Evolutionary conservation across 2,797 vertebrate genomes (phyloP), one percentile per base, ranked within the genome.

Genomic region (Pygocentrus nattereri): DNA sequence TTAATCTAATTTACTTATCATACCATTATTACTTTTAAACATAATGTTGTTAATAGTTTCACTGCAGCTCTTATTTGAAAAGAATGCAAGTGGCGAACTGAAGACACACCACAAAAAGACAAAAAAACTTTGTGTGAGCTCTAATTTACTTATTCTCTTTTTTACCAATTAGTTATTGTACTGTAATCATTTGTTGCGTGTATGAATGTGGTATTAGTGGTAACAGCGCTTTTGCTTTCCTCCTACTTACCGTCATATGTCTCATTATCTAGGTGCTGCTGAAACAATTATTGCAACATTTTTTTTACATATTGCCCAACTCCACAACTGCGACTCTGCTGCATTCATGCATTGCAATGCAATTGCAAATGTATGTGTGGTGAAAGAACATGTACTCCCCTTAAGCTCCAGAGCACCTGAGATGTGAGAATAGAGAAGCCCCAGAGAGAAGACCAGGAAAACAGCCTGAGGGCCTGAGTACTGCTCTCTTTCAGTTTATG

Each of bases 371-470:
- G 11, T 12, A 15, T n/a, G 64, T 41, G 18, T 52, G 15, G 10
- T 74, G 50, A 71, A 80, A 80, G 8, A 82, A 73, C 58, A 77
- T 58, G 47, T 56, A 21, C 58, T 65, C 47, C 65, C 15, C 69
- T 50, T 50, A 56, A 71, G 64, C 58, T 72, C 47, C 19, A 76
- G 44, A 54, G 50, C 47, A 56, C 54, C 67, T 72, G 31, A 64
- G 50, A 77, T 68, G 68, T 54, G 67, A 78, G 80, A 44, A 72
- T 65, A 50, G 25, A 68, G 58, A 77, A 76, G 58, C 74, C 80
- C 80, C 65, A 65, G 58, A 54, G 78, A 69, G 47, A 47, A 71
- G 56, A 23, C 47, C 30, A 75, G 52, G 54, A 77, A 82, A 76
- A 64, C 23, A 82, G 80, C 80, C 67, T 1, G 47, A 54, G 34